Evolutionary conservation across 2,113 vertebrate genomes (phyloP).

Genomic region (Prietella phreatophila): DNA sequence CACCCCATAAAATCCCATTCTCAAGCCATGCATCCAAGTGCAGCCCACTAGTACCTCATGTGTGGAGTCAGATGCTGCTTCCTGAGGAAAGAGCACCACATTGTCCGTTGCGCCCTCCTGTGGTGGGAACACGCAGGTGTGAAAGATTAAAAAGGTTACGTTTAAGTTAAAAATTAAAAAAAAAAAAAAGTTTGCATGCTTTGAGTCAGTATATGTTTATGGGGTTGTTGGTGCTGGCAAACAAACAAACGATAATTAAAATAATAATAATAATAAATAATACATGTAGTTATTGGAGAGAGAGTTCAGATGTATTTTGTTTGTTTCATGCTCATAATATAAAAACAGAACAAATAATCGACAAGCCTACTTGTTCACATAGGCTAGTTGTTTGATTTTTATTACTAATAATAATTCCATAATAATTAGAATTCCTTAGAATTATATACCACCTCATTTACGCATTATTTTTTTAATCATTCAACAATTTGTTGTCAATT

Average conservation of each 20-base stretch:
- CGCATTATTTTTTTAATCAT: too few species aligned
- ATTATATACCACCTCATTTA: too few species aligned
- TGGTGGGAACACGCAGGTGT: slow-evolving; percentile 64
- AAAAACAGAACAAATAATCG: too few species aligned
- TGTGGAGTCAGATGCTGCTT: slow-evolving; percentile 55
- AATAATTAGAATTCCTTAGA: too few species aligned
- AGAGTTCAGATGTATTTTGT: too few species aligned
- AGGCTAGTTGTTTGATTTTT: too few species aligned
- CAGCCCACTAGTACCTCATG: slow-evolving; percentile 31
- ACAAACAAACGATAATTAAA: not conserved
- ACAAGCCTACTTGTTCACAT: too few species aligned
- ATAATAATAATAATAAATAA: not conserved
- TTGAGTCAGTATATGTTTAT: slow-evolving; percentile 2
- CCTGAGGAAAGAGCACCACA: slow-evolving; percentile 69
- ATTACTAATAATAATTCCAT: too few species aligned
- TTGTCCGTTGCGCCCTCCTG: slow-evolving; percentile 70
- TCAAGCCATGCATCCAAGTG: slow-evolving; percentile 1
- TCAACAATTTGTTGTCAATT: too few species aligned
- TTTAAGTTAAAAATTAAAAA: not conserved
- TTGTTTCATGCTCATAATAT: too few species aligned
- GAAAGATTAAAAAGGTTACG: not conserved
- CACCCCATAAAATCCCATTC: slow-evolving; percentile 24
- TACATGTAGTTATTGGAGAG: too few species aligned
- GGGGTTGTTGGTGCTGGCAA: slow-evolving; percentile 20
- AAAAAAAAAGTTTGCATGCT: not conserved